Base-by-base conservation (phyloP, 2,888 invertebrate genomes). In the Polydrusus tereticollis region DNA sequence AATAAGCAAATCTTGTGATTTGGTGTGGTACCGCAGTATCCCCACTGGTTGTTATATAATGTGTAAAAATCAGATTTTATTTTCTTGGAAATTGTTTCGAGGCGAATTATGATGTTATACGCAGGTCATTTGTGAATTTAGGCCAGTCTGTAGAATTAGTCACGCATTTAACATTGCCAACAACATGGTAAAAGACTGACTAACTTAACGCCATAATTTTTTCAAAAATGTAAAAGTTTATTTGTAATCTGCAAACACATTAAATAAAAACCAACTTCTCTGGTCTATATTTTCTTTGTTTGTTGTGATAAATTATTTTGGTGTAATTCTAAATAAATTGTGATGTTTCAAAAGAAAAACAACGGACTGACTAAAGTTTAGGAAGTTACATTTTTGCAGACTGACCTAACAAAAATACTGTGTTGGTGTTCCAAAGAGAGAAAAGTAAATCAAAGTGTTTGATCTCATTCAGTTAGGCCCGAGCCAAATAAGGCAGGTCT, bases 401-500 rank as follows among this genome's bases (percentile, higher is more conserved):
- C 52, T 64, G 70, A 23, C 47, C 43, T 58, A 65, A 65, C 55
- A 36, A 36, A 60, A 72, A 63, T 70, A 72, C 73, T 78, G 76
- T 76, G 78, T 80, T 80, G 82, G 80, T 80, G 81, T 84, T 84
- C 85, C 85, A 85, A 85, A 85, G 85, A 85, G 82, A 84, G 83
- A 82, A 83, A 82, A 83, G 82, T 83, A 82, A 84, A 84, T 83
- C 83, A 85, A 85, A 84, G 83, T 80, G 82, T 84, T 69, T 85
- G 85, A 85, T 85, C 85, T 85, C 85, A 85, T 84, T 82, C 79
- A 79, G 80, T 81, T 77, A 71, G 76, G 66, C 75, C 76, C 50
- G 59, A 67, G 72, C 75, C 70, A 71, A 59, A 59, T 63, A 60
- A 36, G 63, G 65, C 69, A 64, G 78, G 78, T 76, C 79, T 82